These are phyloP conservation scores for Drosophila rubida DNA, from an alignment of 2,888 invertebrate genomes.

Conservation along the genomic window DNA sequence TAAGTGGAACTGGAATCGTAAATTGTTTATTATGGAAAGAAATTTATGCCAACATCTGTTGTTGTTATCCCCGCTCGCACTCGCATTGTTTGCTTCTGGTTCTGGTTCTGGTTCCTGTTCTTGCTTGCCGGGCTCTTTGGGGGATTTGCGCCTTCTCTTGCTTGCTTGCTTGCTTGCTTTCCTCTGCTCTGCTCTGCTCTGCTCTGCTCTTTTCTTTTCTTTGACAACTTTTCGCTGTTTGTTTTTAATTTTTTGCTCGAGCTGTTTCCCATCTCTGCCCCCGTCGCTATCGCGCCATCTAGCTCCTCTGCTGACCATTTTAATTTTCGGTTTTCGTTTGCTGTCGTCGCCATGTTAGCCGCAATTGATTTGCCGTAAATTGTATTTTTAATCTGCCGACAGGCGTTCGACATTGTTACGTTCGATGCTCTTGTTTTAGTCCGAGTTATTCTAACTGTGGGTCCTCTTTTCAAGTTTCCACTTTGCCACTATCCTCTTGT, in stretches of 20 bases:
- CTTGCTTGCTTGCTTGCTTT: too few relatives aligned
- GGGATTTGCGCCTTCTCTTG: too few relatives aligned
- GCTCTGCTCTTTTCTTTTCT: slow-evolving; percentile 23
- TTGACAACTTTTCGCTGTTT: slow-evolving; percentile 49
- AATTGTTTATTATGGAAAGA: slow-evolving; percentile 75
- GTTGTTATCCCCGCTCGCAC: slow-evolving; percentile 51
- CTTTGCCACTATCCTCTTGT: slow-evolving; percentile 15
- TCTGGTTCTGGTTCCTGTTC: too few relatives aligned
- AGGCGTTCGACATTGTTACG: slow-evolving; percentile 45
- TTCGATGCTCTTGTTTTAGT: slow-evolving; percentile 27
- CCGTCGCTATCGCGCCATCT: slow-evolving; percentile 2
- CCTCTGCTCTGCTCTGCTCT: too few relatives aligned
- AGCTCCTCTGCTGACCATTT: slow-evolving; percentile 43
- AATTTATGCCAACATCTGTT: slow-evolving; percentile 76
- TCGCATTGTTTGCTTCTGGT: slow-evolving; percentile 40
- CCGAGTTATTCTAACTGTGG: slow-evolving; percentile 1
- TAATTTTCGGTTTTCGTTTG: slow-evolving; percentile 57
- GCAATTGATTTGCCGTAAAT: slow-evolving; percentile 79
- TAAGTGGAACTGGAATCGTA: slow-evolving; percentile 30
- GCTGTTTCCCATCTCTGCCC: slow-evolving; percentile 23
- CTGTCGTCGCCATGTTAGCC: slow-evolving; percentile 72
- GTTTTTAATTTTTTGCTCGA: slow-evolving; percentile 74
- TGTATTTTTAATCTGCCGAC: slow-evolving; percentile 80
- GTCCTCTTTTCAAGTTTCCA: slow-evolving; percentile 8
- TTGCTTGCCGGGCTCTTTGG: slow-evolving; percentile 9